Base-by-base conservation (phyloP, 2,888 invertebrate genomes). In the Scaptomyza flava region DNA sequence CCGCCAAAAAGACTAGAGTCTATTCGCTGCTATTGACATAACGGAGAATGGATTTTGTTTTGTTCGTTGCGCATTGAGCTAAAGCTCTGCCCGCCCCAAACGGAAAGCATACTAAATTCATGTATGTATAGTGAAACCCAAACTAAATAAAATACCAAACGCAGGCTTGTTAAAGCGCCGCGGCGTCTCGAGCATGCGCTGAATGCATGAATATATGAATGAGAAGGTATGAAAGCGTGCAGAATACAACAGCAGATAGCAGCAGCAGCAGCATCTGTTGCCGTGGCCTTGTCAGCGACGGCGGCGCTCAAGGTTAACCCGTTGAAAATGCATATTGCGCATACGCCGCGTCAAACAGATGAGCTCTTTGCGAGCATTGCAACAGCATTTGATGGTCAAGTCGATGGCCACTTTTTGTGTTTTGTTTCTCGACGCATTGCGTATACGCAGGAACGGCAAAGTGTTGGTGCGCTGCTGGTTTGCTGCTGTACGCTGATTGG, bases 311-410 rank as follows among this genome's bases (percentile, higher is more conserved):
- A 77, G 83, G 87, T 79, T 76, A 84, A 87, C 82, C 79, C 87
- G 82, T 87, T 87, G 82, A 81, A 76, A 63, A 64, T 84, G 85
- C 81, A 78, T 72, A 73, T 86, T 83, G 84, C 82, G 87, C 87
- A 87, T 86, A 81, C 87, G 84, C 73, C 17, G 17, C 60, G 60
- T 65, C 41, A 17, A 45, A 47, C 69, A n/a, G n/a, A 46, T 38
- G 14, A 38, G 14, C 38, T 38, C 7, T 14, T 38, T 14, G 17
- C 17, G 17, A 17, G 17, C 17, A 12, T 14, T 20, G 43, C 38
- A 41, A 20, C 48, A 36, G 34, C 48, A 43, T 58, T 65, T 64
- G 51, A 17, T 33, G 45, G 64, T 31, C 63, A 51, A 51, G 51
- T 33, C 38, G 9, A 27, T 38, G 38, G 38, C n/a, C 14, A 2